Evolutionary conservation across 2,797 vertebrate species (phyloP).

Genomic region (Hephaestus fuliginosus): DNA sequence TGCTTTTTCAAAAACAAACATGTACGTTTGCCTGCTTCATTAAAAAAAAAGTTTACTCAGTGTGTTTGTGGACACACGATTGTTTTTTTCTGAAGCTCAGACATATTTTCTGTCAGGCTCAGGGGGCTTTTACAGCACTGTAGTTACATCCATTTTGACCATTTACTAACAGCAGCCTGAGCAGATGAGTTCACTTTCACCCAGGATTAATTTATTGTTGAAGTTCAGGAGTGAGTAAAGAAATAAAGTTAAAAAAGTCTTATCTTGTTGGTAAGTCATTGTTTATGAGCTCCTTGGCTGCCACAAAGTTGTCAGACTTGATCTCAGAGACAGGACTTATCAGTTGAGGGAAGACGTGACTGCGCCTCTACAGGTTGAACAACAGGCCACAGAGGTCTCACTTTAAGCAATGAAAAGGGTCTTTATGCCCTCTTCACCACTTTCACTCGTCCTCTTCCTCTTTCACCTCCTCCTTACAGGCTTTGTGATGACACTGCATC

Average conservation of each 20-base stretch:
- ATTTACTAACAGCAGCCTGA: neutral
- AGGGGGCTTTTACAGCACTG: too few relatives aligned
- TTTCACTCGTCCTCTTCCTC: slow-evolving; percentile 4
- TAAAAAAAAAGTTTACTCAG: too few relatives aligned
- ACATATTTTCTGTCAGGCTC: neutral
- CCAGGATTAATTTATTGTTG: neutral
- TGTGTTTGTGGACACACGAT: too few relatives aligned
- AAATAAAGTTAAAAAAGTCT: neutral
- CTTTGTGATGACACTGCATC: slow-evolving; percentile 47
- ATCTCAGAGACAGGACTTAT: slow-evolving; percentile 5
- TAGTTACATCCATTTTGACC: neutral
- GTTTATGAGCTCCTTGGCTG: neutral
- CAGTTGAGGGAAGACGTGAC: neutral
- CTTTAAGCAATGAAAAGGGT: too few relatives aligned
- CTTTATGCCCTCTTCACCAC: slow-evolving; percentile 19
- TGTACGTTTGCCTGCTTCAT: neutral
- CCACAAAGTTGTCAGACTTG: slow-evolving; percentile 51
- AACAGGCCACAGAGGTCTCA: too few relatives aligned
- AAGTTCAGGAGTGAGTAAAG: neutral
- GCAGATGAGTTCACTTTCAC: too few relatives aligned
- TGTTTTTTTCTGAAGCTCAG: neutral
- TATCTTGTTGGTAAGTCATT: neutral
- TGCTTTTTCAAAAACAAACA: too few relatives aligned
- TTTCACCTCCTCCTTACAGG: slow-evolving; percentile 9
- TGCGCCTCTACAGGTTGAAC: neutral